Evolutionary conservation across 2,888 invertebrate species (phyloP).

Genomic region (Bursaphelenchus okinawaensis): DNA sequence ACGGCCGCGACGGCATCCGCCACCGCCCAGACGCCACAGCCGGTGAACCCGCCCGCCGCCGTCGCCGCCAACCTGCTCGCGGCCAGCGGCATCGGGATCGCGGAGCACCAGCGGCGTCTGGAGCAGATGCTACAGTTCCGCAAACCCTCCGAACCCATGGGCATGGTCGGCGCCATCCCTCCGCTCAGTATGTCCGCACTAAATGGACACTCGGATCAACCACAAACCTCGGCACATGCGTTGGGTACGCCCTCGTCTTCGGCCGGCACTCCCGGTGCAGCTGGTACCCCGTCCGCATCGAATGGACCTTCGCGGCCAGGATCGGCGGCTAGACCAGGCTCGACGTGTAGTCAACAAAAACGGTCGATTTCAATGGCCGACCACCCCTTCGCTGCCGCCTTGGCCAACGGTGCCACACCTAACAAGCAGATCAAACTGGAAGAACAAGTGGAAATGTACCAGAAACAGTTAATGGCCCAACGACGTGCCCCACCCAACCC

Average conservation of each 20-base stretch:
- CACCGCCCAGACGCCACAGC: background rate
- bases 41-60: background rate
- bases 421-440: background rate
- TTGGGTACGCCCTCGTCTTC: background rate
- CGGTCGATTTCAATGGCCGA: background rate
- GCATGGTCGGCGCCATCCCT: background rate
- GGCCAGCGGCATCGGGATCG: slow-evolving; percentile 2
- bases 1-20: background rate
- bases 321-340: background rate
- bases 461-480: background rate
- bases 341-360: background rate
- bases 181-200: background rate
- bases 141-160: background rate
- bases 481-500: background rate
- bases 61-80: background rate
- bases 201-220: background rate
- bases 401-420: background rate
- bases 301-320: slow-evolving; percentile 1
- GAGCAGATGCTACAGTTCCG: slow-evolving; percentile 10
- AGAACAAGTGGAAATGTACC: background rate
- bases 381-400: background rate
- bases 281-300: slow-evolving; percentile 10
- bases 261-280: background rate
- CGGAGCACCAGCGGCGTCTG: slow-evolving; percentile 5
- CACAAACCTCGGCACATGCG: background rate